Conservation (phyloP, 2,888 invertebrate species). For the Clepsis dumicolana region DNA sequence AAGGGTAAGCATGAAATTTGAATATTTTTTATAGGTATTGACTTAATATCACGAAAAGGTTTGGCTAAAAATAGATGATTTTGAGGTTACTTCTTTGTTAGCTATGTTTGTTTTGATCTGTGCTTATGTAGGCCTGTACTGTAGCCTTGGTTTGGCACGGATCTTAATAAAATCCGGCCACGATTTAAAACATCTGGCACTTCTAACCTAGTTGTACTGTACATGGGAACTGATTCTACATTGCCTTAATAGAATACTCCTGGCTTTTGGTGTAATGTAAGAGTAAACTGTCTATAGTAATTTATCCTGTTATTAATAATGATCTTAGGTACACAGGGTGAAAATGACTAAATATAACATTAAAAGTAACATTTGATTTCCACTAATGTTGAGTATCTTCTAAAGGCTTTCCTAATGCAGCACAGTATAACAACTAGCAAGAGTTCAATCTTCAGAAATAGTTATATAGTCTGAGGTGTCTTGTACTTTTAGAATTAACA, state of each 20-base stretch:
- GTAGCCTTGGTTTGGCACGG: constrained; percentile 23
- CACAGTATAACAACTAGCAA: too few species aligned
- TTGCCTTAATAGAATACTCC: not conserved
- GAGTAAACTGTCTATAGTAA: not conserved
- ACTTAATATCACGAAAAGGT: constrained; percentile 13
- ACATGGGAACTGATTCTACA: not conserved
- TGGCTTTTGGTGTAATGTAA: not conserved
- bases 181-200: constrained; percentile 9
- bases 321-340: too few species aligned
- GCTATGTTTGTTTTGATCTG: constrained; percentile 39
- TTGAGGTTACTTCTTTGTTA: constrained; percentile 45
- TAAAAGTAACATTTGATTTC: too few species aligned
- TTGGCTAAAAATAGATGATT: constrained; percentile 40
- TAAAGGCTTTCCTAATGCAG: too few species aligned
- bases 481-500: too few species aligned
- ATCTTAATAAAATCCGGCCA: constrained; percentile 3
- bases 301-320: too few species aligned
- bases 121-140: constrained; percentile 28
- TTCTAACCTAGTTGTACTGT: not conserved
- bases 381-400: too few species aligned
- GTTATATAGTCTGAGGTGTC: too few species aligned
- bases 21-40: constrained; percentile 7
- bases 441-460: too few species aligned
- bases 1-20: constrained; percentile 68
- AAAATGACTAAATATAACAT: too few species aligned